Conservation (phyloP, 2,797 vertebrate species). For the Spea hammondii region DNA sequence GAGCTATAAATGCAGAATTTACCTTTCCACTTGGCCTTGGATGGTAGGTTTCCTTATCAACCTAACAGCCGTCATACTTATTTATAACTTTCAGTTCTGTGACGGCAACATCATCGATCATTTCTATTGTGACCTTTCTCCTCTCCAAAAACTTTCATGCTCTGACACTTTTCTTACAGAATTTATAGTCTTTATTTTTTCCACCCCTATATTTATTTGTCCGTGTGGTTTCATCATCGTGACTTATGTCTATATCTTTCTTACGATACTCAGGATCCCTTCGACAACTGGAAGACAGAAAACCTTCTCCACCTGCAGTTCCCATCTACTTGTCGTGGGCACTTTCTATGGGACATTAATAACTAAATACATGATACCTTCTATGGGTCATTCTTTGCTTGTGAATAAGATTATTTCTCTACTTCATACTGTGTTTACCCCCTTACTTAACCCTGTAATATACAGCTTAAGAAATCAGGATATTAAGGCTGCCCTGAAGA, state of each 20-base stretch:
- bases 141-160: too few relatives aligned
- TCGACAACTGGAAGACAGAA: constrained; percentile 31
- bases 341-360: constrained; percentile 52
- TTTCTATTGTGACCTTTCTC: background rate
- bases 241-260: constrained; percentile 2
- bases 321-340: constrained; percentile 55
- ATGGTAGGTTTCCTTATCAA: background rate
- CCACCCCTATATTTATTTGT: too few relatives aligned
- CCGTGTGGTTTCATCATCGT: too few relatives aligned
- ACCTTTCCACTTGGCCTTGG: constrained; percentile 11
- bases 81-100: background rate
- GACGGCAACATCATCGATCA: constrained; percentile 1
- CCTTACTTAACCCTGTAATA: too few relatives aligned
- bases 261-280: constrained; percentile 14
- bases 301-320: constrained; percentile 59
- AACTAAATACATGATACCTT: constrained; percentile 41
- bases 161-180: too few relatives aligned
- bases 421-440: background rate
- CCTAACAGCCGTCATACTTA: background rate
- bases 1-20: background rate
- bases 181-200: too few relatives aligned
- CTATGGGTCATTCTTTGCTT: constrained; percentile 7
- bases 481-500: constrained; percentile 7
- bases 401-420: constrained; percentile 30
- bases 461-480: constrained; percentile 23